Evolutionary conservation across 1,140 invertebrate genomes (phyloP), one percentile per base, ranked within the genome.

Genomic region (Panulirus ornatus): DNA sequence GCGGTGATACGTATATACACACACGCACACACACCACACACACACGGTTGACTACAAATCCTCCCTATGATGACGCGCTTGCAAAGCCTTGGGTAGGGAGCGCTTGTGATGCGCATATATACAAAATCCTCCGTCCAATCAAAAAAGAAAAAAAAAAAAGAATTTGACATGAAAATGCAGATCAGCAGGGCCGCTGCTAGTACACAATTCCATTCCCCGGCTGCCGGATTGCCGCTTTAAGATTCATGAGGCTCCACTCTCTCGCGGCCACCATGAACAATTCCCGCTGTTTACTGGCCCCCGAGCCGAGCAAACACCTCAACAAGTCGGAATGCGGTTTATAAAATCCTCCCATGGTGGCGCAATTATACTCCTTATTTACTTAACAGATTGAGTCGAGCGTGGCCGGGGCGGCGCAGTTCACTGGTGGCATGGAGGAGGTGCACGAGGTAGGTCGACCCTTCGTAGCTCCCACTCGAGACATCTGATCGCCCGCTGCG

Each of bases 361-460:
- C 63, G 38, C 36, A 70, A 34, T 70, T 58, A 70, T 84, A 42
- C 44, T 84, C 82, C 30, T 58, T 84, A 70, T 84, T 84, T 84
- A 70, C 82, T 70, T n/a, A 58, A 30, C n/a, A 66, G 82, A 84
- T 71, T 84, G 38, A 38, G 38, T 84, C 8, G n/a, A 11, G 0
- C 27, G 44, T 81, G 22, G 78, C 1, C n/a, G 63, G 63, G 63
- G 5, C 22, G 22, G 22, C 63, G 22, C 22, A 8, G 30, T 5
- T 47, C 5, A 5, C 44, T 47, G 14, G 5, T 47, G 44, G 44
- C 5, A 47, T 47, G 44, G n/a, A n/a, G n/a, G n/a, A n/a, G n/a
- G n/a, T n/a, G n/a, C n/a, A n/a, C n/a, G n/a, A n/a, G n/a, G n/a
- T n/a, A n/a, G n/a, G n/a, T n/a, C n/a, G n/a, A n/a, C n/a, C n/a